These are phyloP conservation scores for Acestrorhynchus altus DNA, from an alignment of 2,797 vertebrate genomes.

Conservation along the genomic window DNA sequence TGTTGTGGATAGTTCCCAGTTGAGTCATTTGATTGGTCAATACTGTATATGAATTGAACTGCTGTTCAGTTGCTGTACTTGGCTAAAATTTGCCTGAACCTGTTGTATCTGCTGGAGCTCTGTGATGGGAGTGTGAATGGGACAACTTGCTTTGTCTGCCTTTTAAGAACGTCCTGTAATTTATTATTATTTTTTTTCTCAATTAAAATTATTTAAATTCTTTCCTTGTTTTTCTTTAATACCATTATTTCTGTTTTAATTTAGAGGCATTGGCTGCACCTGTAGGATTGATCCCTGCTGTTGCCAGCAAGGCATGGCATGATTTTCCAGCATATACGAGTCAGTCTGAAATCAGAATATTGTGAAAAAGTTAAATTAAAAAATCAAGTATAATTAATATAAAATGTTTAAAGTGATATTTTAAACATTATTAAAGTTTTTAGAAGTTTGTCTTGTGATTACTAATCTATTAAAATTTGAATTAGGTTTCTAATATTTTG, in stretches of 20 bases:
- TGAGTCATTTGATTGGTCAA: constrained; percentile 51
- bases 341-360: no score
- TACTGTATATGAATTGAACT: constrained; percentile 59
- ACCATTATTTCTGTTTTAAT: background rate
- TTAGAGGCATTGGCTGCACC: background rate
- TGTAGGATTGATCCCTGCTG: no score
- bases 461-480: no score
- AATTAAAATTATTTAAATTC: constrained; percentile 62
- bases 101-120: constrained; percentile 48
- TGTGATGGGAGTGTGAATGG: constrained; percentile 51
- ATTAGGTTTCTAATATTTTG: no score
- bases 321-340: no score
- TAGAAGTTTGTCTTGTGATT: no score
- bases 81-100: constrained; percentile 36
- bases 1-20: constrained; percentile 34
- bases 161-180: constrained; percentile 79
- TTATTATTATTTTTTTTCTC: constrained; percentile 86
- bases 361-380: no score
- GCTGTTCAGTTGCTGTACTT: constrained; percentile 64
- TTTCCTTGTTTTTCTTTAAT: background rate
- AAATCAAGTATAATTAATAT: no score
- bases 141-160: constrained; percentile 64
- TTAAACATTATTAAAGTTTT: no score
- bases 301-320: no score
- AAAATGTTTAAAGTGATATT: no score